phyloP scores from a whole-genome alignment of 2,113 vertebrate genomes.

The Engraulis encrasicolus region DNA sequence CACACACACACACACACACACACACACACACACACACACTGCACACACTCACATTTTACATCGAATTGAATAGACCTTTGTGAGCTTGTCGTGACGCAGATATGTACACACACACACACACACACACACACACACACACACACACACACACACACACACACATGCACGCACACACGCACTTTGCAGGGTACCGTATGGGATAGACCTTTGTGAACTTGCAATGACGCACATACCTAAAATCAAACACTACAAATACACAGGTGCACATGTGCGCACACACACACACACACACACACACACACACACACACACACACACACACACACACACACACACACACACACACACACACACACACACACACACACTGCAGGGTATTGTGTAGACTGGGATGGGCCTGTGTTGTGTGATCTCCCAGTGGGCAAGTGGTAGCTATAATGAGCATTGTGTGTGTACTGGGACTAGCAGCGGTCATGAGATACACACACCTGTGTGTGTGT shows the following conservation, averaged over 20 bases:
- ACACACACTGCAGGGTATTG: background rate
- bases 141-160: background rate
- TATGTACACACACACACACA: background rate
- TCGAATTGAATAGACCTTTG: background rate
- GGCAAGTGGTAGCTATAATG: background rate
- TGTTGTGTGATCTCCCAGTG: background rate
- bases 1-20: conserved; percentile 7
- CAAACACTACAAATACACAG: background rate
- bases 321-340: conserved; percentile 9
- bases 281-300: background rate
- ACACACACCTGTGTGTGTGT: background rate
- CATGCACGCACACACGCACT: background rate
- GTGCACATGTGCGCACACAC: background rate
- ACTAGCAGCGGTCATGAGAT: background rate
- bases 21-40: conserved; percentile 2
- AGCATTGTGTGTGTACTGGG: background rate
- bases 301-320: conserved; percentile 13
- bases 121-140: conserved; percentile 11
- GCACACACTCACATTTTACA: background rate
- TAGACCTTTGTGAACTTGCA: background rate
- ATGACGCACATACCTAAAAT: background rate
- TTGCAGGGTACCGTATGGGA: background rate
- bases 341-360: background rate
- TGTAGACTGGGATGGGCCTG: background rate
- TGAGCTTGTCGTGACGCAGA: background rate